These are phyloP conservation scores for Acanthurus tractus DNA, from an alignment of 2,797 vertebrate species.

Conservation along the genomic window DNA sequence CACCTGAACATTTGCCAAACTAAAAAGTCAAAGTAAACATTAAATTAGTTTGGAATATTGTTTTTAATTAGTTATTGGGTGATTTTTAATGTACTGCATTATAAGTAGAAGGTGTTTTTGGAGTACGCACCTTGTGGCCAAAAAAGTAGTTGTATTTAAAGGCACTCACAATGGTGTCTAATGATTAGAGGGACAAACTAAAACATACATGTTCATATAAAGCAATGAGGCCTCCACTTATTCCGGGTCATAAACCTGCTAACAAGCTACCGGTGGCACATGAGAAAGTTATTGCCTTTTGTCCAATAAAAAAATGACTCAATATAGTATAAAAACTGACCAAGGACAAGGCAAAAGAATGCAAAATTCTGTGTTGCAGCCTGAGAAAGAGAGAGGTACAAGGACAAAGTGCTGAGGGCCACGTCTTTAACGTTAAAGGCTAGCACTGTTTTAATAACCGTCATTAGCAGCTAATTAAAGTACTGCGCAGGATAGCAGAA, in stretches of 20 bases:
- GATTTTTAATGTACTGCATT: no score
- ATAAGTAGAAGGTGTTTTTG: neutral
- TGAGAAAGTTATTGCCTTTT: neutral
- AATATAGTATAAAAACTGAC: neutral
- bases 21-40: no score
- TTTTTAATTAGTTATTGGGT: no score
- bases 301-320: neutral
- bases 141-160: neutral
- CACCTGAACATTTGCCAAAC: no score
- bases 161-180: neutral
- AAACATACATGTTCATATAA: neutral
- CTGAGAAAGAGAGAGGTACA: neutral
- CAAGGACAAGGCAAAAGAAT: neutral
- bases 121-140: neutral
- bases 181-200: no score
- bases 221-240: neutral
- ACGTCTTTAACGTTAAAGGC: conserved; percentile 16
- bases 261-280: neutral
- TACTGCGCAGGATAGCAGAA: conserved; percentile 16
- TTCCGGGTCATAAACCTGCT: conserved; percentile 1
- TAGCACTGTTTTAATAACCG: conserved; percentile 15
- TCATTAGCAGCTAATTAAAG: conserved; percentile 51
- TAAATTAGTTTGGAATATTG: no score
- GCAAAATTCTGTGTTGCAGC: neutral
- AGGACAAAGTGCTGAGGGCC: neutral